Percentiles rank a stretch among this genome's conserved stretches.
phyloP scores from a whole-genome alignment of 2,888 invertebrate species.

The Meteorus colon region DNA sequence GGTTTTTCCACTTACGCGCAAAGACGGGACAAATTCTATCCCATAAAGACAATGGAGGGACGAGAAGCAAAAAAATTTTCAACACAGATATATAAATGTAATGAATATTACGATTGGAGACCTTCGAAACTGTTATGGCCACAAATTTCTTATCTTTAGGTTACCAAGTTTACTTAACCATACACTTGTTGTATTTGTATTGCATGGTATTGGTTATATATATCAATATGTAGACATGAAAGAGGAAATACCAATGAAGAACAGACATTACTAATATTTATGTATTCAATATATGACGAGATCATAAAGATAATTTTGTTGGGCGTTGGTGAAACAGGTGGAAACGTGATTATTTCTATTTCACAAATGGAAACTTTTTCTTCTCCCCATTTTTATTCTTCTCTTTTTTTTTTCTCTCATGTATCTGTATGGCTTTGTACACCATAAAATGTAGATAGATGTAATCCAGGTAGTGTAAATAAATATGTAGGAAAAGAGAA shows the following conservation, averaged over 20 bases:
- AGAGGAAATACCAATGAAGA: not conserved
- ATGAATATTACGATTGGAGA: constrained; percentile 2
- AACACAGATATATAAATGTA: not conserved
- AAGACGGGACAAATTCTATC: constrained; percentile 29
- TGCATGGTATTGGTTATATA: no score
- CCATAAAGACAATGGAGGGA: constrained; percentile 18
- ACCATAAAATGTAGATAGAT: not conserved
- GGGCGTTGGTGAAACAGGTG: not conserved
- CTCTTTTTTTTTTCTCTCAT: not conserved
- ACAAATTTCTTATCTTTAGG: constrained; percentile 17
- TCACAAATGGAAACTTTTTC: not conserved
- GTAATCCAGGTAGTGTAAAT: no score
- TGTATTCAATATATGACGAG: not conserved
- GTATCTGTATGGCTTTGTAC: not conserved
- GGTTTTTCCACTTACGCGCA: constrained; percentile 51
- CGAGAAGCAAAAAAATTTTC: constrained; percentile 22
- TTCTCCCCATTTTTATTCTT: not conserved
- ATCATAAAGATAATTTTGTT: constrained; percentile 11
- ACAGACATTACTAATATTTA: not conserved
- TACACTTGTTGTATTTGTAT: not conserved
- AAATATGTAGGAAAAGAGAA: no score
- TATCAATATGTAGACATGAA: not conserved
- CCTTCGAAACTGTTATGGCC: constrained; percentile 2
- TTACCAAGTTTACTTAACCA: not conserved
- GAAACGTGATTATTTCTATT: not conserved